A percentile compares a stretch with the other conserved stretches of the same genome.
These are phyloP conservation scores for Danaus chrysippus DNA, from an alignment of 2,888 invertebrate genomes.

Conservation along the genomic window DNA sequence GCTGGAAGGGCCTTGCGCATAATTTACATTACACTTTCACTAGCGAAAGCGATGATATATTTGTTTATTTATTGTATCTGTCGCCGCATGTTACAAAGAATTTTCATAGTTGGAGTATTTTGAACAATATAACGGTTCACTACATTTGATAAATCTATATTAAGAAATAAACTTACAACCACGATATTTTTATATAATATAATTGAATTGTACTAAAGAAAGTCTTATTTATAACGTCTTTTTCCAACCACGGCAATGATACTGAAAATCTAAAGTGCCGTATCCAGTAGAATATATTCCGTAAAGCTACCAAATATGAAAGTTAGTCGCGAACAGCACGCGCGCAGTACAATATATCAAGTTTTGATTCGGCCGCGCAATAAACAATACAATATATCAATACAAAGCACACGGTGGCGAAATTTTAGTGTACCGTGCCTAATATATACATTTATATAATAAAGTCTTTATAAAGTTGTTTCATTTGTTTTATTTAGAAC, in stretches of 20 bases:
- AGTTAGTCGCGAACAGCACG: slow-evolving; percentile 73
- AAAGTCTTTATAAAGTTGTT: slow-evolving; percentile 43
- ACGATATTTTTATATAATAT: no score
- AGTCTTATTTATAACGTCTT: no score
- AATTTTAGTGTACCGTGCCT: slow-evolving; percentile 76
- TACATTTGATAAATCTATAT: no score
- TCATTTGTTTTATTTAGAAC: slow-evolving; percentile 36
- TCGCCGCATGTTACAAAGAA: no score
- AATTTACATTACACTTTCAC: slow-evolving; percentile 9
- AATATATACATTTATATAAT: slow-evolving; percentile 60
- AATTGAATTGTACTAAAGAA: no score
- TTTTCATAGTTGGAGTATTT: no score
- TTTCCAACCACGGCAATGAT: background rate
- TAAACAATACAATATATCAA: slow-evolving; percentile 80
- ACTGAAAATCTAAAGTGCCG: slow-evolving; percentile 33
- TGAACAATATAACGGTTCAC: no score
- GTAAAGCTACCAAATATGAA: slow-evolving; percentile 74
- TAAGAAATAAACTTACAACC: no score
- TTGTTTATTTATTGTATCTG: background rate
- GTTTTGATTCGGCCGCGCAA: slow-evolving; percentile 78
- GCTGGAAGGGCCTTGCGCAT: slow-evolving; percentile 41
- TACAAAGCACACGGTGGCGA: slow-evolving; percentile 79
- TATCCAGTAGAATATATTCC: slow-evolving; percentile 54
- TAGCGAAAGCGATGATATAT: slow-evolving; percentile 3
- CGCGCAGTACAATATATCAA: slow-evolving; percentile 74